phyloP scores from a whole-genome alignment of 2,797 vertebrate species.

The Malurus leucopterus region DNA sequence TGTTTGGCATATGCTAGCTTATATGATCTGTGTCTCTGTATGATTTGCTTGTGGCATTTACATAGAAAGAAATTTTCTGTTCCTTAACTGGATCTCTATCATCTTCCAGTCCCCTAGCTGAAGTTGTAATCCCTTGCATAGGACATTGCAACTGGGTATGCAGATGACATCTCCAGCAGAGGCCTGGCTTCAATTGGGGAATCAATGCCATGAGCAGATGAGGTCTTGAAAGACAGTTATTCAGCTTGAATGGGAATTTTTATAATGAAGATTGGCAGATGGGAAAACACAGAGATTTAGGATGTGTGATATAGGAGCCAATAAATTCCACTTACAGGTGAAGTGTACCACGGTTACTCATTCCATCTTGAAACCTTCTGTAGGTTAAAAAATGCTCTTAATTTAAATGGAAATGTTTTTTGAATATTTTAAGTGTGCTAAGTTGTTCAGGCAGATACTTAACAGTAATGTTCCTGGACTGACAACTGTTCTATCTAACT shows the following conservation, averaged over 20 bases:
- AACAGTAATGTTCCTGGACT: neutral
- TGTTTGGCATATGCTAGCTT: neutral
- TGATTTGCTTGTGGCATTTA: neutral
- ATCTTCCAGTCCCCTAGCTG: neutral
- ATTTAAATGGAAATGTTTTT: constrained; percentile 7
- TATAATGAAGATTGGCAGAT: constrained; percentile 32
- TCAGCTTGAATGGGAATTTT: constrained; percentile 20
- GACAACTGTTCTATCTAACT: neutral
- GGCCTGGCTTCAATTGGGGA: neutral
- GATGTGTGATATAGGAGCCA: neutral
- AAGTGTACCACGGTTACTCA: neutral
- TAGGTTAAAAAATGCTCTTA: constrained; percentile 14
- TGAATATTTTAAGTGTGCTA: neutral
- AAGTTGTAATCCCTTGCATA: neutral
- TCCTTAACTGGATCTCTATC: neutral
- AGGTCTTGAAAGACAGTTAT: constrained; percentile 1
- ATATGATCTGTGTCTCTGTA: neutral
- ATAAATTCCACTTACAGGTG: neutral
- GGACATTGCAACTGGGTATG: neutral
- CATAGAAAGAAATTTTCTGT: neutral
- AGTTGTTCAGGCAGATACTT: neutral
- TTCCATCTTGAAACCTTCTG: neutral
- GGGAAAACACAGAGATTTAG: neutral
- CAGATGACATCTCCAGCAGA: constrained; percentile 9
- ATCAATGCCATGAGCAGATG: neutral